Evolutionary conservation across 2,797 vertebrate genomes (phyloP).

Genomic region (Microhierax caerulescens): DNA sequence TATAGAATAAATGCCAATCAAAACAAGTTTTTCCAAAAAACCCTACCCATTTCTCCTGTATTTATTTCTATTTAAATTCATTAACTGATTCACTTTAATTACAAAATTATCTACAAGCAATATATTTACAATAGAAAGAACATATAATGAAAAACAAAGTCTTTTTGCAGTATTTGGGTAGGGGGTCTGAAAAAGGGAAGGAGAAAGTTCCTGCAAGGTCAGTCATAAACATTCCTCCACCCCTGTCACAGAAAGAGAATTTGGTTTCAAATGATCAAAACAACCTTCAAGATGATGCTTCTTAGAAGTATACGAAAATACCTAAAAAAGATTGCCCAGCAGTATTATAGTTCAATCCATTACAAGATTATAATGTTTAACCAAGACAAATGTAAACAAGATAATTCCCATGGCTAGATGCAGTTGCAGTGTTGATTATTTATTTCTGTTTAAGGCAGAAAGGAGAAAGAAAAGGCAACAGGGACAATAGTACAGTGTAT

Average conservation of each 20-base stretch:
- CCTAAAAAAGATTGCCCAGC: not conserved
- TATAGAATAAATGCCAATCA: not conserved
- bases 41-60: not conserved
- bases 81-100: not conserved
- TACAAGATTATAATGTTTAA: not conserved
- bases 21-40: not conserved
- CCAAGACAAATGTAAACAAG: not conserved
- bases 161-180: not conserved
- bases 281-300: not conserved
- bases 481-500: not conserved
- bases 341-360: not conserved
- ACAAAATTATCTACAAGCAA: not conserved
- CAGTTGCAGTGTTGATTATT: not conserved
- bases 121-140: not conserved
- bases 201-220: not conserved
- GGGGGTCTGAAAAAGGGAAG: not conserved
- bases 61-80: not conserved
- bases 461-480: not conserved
- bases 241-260: not conserved
- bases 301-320: not conserved
- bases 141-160: not conserved
- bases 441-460: not conserved
- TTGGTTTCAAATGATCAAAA: not conserved
- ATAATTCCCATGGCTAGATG: not conserved
- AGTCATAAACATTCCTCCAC: not conserved